Evolutionary conservation across 2,113 vertebrate genomes (phyloP), one percentile per base, ranked within the genome.

Genomic region (Scomber colias): DNA sequence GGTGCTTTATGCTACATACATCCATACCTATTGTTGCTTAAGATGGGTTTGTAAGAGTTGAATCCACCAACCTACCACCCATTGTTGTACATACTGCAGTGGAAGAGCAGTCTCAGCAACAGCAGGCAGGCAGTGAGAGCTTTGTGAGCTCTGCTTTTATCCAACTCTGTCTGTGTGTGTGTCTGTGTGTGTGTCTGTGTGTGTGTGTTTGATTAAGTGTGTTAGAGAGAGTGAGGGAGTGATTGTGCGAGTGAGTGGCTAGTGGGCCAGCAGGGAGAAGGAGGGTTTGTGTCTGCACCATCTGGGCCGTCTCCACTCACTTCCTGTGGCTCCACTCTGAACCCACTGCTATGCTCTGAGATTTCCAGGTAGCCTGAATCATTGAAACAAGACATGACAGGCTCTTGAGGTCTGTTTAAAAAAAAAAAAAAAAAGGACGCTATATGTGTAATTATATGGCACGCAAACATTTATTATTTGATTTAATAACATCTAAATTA

Each of bases 291-390:
- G 74, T 93, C 84, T 87, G 86, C 87, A 89, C 91, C 91, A 94
- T 92, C 92, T 94, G 91, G 90, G 79, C 84, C 19, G 80, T 90
- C 88, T 93, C 91, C 72, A 67, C 81, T 90, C 70, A 67, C 86
- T 94, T 90, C 87, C 89, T 92, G 88, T 79, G 57, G 74, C 75
- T 89, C 75, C 64, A 77, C 70, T 79, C 71, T 79, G 56, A 85
- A 81, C 68, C 78, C 71, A 31, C 30, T 61, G 61, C 71, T 46
- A 57, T 73, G 63, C 71, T 46, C 60, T 73, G 63, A 78, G 30
- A 55, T 51, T 74, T 72, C 63, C 82, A 85, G 85, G 90, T 84
- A 79, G 67, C 55, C 40, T 21, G 21, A 65, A 19, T 68, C 62
- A 48, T 63, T 81, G 73, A 65, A 59, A 79, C 3, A 31, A 40